Evolutionary conservation across 2,113 vertebrate genomes (phyloP).

Genomic region (Anhinga anhinga): DNA sequence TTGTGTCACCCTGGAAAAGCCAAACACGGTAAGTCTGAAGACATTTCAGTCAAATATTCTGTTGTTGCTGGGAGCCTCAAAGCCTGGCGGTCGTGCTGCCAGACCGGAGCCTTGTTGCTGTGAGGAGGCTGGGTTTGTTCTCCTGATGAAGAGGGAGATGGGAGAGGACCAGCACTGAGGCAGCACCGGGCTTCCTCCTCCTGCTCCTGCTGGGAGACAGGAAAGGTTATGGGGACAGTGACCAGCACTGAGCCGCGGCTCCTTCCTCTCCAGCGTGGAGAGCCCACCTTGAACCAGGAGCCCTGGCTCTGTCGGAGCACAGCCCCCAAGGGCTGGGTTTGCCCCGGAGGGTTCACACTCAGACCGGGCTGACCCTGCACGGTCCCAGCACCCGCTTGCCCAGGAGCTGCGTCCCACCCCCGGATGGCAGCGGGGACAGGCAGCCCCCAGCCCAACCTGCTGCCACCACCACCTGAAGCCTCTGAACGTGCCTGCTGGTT

Average conservation of each 20-base stretch:
- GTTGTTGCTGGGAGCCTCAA: not conserved
- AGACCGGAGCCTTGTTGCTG: not conserved
- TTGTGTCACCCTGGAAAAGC: not conserved
- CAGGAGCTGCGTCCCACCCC: no score
- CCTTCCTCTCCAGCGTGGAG: not conserved
- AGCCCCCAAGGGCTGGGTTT: not conserved
- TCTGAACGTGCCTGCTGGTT: not conserved
- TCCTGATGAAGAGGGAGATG: not conserved
- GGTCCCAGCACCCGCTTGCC: no score
- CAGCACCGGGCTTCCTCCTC: not conserved
- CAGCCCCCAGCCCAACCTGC: not conserved
- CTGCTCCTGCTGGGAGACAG: not conserved
- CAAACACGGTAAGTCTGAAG: no score
- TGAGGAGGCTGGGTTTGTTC: not conserved
- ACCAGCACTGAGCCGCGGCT: not conserved
- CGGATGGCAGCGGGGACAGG: rapidly evolving
- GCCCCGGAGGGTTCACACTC: not conserved
- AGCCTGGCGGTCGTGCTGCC: not conserved
- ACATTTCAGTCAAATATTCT: not conserved
- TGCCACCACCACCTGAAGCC: not conserved
- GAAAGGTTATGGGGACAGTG: not conserved
- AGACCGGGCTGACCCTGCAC: not conserved
- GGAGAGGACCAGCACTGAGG: not conserved
- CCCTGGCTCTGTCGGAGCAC: no score
- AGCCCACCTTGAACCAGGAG: not conserved